phyloP scores from a whole-genome alignment of 2,113 vertebrate genomes.

The Ailurus styani region DNA sequence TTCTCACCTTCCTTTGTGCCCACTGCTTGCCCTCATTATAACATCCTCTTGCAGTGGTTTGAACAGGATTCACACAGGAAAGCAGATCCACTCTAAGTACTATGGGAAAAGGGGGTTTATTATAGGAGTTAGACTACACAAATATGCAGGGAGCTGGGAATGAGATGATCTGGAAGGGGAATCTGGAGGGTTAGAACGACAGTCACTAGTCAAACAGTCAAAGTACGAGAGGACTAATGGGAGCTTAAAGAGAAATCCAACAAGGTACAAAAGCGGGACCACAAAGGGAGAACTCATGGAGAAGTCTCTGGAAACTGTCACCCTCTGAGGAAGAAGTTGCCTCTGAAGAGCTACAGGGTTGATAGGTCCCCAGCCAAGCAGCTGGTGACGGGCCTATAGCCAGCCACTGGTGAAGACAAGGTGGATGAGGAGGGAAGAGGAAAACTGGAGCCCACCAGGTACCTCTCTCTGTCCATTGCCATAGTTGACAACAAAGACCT shows the following conservation, averaged over 20 bases:
- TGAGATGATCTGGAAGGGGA: not conserved
- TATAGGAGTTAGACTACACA: not conserved
- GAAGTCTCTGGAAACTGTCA: not conserved
- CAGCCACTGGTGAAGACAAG: not conserved
- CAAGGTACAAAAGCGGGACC: not conserved
- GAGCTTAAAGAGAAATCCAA: not conserved
- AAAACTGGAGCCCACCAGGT: not conserved
- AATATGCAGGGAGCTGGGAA: not conserved
- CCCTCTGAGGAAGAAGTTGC: not conserved
- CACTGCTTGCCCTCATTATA: not conserved
- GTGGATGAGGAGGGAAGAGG: not conserved
- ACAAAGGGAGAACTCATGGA: not conserved
- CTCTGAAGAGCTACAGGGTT: not conserved
- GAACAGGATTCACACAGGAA: not conserved
- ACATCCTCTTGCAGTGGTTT: not conserved
- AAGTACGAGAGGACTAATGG: not conserved
- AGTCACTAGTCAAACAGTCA: not conserved
- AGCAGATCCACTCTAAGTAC: not conserved
- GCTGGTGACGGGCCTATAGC: no score
- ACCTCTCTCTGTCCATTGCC: not conserved
- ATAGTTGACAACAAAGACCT: not conserved
- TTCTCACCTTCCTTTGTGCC: not conserved
- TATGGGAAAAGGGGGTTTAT: not conserved
- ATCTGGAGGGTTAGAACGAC: not conserved
- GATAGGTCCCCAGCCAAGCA: not conserved